A percentile compares a stretch with the other conserved stretches of the same genome.
These are phyloP conservation scores for Pampus argenteus DNA, from an alignment of 2,797 vertebrate genomes.

Conservation along the genomic window DNA sequence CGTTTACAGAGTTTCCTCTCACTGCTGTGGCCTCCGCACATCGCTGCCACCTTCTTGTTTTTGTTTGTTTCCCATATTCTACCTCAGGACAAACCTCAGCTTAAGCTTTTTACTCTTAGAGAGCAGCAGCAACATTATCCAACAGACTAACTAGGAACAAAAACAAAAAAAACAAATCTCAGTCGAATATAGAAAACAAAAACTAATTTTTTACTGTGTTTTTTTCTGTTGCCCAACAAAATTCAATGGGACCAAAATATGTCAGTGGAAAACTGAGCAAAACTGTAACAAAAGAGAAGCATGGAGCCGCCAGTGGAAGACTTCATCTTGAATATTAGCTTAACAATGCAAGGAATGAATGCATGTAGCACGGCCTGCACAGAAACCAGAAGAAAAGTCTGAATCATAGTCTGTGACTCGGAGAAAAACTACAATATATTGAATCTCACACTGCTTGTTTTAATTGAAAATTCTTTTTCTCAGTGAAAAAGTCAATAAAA, in stretches of 20 bases:
- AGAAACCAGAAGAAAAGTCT: too few relatives aligned
- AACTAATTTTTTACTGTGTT: neutral
- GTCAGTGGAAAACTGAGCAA: neutral
- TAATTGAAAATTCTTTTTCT: too few relatives aligned
- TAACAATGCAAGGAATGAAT: neutral
- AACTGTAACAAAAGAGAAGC: neutral
- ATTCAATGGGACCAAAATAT: neutral
- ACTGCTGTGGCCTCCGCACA: neutral
- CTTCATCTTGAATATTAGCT: neutral
- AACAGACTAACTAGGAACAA: neutral
- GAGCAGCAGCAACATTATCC: neutral
- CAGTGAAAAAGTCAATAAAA: too few relatives aligned
- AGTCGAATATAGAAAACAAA: neutral
- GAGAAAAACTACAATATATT: too few relatives aligned
- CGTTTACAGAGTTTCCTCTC: conserved; percentile 34
- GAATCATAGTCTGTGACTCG: too few relatives aligned
- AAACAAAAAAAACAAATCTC: neutral
- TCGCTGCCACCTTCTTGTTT: neutral
- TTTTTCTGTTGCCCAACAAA: neutral
- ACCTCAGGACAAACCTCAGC: neutral
- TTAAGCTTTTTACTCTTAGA: neutral
- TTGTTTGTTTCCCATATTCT: neutral
- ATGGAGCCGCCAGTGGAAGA: neutral
- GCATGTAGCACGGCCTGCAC: neutral
- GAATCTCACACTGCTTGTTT: too few relatives aligned